Evolutionary conservation across 2,797 vertebrate genomes (phyloP), one percentile per base, ranked within the genome.

Genomic region (Pseudochirops cupreus): DNA sequence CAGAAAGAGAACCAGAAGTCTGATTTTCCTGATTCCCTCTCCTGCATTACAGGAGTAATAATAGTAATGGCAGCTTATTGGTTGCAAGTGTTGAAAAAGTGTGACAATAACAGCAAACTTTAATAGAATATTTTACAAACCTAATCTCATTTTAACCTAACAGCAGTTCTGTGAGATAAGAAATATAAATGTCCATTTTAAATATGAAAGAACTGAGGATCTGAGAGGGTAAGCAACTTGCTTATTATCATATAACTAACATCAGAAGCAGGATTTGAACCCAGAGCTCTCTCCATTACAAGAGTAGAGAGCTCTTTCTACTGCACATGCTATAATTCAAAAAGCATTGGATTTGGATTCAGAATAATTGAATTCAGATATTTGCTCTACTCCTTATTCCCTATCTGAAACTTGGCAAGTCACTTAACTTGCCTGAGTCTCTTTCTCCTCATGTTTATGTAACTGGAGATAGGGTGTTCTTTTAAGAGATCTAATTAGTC

Each of bases 121-220:
- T 74, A 39, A 74, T 74, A 21, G 67, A 39, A 74, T 39, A 39
- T n/a, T 74, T 39, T 39, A 74, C 5, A 39, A 74, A 74, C 67
- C 67, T 21, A 74, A 74, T 39, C 67, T 74, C n/a, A 74, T n/a
- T 74, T 74, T 0, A 74, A 39, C 67, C n/a, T 39, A 12, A 2
- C 46, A 33, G 10, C 28, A 54, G 21, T 39, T 33, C 7, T 1
- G 26, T 6, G 16, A 5, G 1, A 5, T 24, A 0, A n/a, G 6
- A 94, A 33, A 31, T 31, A 31, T 31, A 54, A 5, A 3, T 5
- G 26, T 52, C 92, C 55, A 29, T 29, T n/a, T 55, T 29, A 50
- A 3, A 56, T 3, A 29, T 0, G 16, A 55, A 57, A 33, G 52
- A 92, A 90, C 14, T 1, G 1, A 90, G 82, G 74, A 6, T 56